Percentiles rank a stretch among this genome's conserved stretches.
Conservation (phyloP, 2,797 vertebrate genomes). For the Coendou prehensilis region DNA sequence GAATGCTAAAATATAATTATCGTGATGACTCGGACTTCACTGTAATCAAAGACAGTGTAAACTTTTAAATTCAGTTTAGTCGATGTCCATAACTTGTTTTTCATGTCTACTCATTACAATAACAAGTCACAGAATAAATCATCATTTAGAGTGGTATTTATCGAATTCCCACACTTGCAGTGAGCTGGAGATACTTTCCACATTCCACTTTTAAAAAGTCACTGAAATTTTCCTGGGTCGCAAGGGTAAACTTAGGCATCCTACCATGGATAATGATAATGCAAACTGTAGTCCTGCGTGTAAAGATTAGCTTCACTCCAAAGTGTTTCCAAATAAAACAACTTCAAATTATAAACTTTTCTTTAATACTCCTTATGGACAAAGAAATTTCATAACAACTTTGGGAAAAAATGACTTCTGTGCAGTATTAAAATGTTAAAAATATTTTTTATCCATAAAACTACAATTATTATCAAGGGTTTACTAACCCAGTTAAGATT, state of each 20-base stretch:
- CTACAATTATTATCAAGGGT: constrained; percentile 74
- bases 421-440: constrained; percentile 61
- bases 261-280: constrained; percentile 63
- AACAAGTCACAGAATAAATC: constrained; percentile 53
- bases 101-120: background rate
- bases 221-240: constrained; percentile 79
- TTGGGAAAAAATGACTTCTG: constrained; percentile 19
- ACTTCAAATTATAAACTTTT: constrained; percentile 70
- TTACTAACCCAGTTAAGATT: constrained; percentile 79
- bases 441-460: constrained; percentile 74
- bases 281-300: constrained; percentile 55
- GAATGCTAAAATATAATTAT: constrained; percentile 40
- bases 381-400: constrained; percentile 77
- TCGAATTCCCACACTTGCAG: constrained; percentile 68
- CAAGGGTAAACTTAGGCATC: constrained; percentile 69
- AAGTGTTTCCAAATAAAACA: constrained; percentile 72
- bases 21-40: background rate
- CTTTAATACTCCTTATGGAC: constrained; percentile 71
- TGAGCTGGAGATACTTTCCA: constrained; percentile 68
- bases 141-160: constrained; percentile 53
- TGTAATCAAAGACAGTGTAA: constrained; percentile 41
- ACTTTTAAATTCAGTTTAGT: constrained; percentile 58
- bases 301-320: constrained; percentile 68
- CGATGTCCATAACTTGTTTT: background rate
- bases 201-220: constrained; percentile 72